Evolutionary conservation across 2,797 vertebrate species (phyloP).

Genomic region (Poeciliopsis turneri): DNA sequence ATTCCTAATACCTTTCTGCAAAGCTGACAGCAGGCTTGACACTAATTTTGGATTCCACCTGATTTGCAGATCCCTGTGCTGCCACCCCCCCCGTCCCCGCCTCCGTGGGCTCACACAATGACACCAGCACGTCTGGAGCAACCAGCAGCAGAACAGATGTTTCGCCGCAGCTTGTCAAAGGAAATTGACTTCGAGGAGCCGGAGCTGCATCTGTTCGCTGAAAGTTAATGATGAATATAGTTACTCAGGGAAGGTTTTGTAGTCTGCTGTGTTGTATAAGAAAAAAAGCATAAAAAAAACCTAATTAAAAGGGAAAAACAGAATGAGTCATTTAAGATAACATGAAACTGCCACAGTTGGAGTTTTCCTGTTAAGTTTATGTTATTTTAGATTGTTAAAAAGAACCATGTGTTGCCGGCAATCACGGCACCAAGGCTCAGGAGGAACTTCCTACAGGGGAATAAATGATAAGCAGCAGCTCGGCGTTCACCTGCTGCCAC

Average conservation of each 20-base stretch:
- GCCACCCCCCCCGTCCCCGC: not conserved
- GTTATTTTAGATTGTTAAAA: conserved; percentile 39
- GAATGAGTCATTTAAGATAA: conserved; percentile 43
- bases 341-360: conserved; percentile 37
- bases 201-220: conserved; percentile 18
- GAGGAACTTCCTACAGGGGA: conserved; percentile 34
- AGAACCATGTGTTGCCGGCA: conserved; percentile 15
- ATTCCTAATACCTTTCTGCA: conserved; percentile 13
- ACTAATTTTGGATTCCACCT: conserved; percentile 20
- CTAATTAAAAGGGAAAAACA: conserved; percentile 10
- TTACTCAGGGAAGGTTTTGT: conserved; percentile 22
- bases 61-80: conserved; percentile 5
- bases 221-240: conserved; percentile 39
- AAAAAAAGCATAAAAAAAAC: conserved; percentile 2
- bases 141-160: conserved; percentile 11
- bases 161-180: conserved; percentile 33
- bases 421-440: conserved; percentile 18
- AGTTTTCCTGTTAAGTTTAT: conserved; percentile 42
- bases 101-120: conserved; percentile 21
- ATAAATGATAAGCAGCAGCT: conserved; percentile 17
- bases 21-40: conserved; percentile 3
- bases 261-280: conserved; percentile 1
- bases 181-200: conserved; percentile 40
- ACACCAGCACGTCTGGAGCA: conserved; percentile 16
- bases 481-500: conserved; percentile 54